Percentiles rank a stretch among this genome's conserved stretches.
These are phyloP conservation scores for Campoplex nolae DNA, from an alignment of 2,888 invertebrate species.

Conservation along the genomic window DNA sequence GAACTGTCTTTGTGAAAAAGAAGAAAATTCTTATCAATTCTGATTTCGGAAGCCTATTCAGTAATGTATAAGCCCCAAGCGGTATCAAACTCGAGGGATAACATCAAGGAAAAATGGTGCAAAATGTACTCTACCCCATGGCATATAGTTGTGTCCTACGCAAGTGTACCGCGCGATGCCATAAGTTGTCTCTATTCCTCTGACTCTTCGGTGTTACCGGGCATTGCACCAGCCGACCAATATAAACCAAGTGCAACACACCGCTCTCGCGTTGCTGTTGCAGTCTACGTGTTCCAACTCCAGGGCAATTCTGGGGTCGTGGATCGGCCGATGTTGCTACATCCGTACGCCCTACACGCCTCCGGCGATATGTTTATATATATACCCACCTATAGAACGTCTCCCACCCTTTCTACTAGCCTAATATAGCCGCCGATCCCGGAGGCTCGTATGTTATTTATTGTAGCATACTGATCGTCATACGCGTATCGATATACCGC, in stretches of 20 bases:
- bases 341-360: slow-evolving; percentile 50
- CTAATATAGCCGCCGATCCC: slow-evolving; percentile 30
- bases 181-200: slow-evolving; percentile 61
- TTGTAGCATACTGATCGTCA: slow-evolving; percentile 74
- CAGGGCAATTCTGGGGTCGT: slow-evolving; percentile 53
- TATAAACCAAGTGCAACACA: slow-evolving; percentile 52
- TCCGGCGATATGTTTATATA: slow-evolving; percentile 30
- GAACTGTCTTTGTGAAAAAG: not conserved
- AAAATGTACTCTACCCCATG: slow-evolving; percentile 1
- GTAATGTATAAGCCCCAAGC: not conserved
- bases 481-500: slow-evolving; percentile 65
- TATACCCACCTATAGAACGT: slow-evolving; percentile 36
- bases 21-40: not conserved
- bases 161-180: slow-evolving; percentile 43
- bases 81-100: slow-evolving; percentile 43
- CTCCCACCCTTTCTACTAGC: not conserved
- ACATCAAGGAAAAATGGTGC: slow-evolving; percentile 71
- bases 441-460: slow-evolving; percentile 72
- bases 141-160: too few relatives aligned
- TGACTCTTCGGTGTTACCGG: slow-evolving; percentile 23
- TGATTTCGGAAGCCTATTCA: not conserved
- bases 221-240: slow-evolving; percentile 56
- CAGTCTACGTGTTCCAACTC: slow-evolving; percentile 36
- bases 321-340: slow-evolving; percentile 35
- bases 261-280: slow-evolving; percentile 38